Evolutionary conservation across 2,113 vertebrate species (phyloP).

Genomic region (Rhabdornis inornatus): DNA sequence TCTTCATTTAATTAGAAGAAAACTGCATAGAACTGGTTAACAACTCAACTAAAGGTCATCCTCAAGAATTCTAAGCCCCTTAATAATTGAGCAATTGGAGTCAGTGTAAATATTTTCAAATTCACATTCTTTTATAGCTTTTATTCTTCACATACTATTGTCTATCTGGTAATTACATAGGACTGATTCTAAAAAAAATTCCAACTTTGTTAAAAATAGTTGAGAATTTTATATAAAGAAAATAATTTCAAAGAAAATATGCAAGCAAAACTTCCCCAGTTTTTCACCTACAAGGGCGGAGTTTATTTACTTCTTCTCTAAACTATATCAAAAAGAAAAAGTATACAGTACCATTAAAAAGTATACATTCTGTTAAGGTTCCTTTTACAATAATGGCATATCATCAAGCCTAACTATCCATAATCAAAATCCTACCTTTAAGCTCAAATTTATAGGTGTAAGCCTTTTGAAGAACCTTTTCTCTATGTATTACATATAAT

Average conservation of each 20-base stretch:
- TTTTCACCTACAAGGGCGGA: not conserved
- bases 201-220: not conserved
- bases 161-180: not conserved
- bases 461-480: too few relatives aligned
- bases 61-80: not conserved
- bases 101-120: not conserved
- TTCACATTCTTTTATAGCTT: not conserved
- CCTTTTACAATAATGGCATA: not conserved
- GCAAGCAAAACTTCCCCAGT: rapidly evolving
- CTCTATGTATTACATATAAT: too few relatives aligned
- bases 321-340: not conserved
- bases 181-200: not conserved
- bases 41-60: not conserved
- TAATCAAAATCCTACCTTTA: not conserved
- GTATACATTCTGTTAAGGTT: rapidly evolving
- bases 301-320: not conserved
- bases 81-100: not conserved
- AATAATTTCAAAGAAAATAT: not conserved
- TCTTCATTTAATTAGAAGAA: not conserved
- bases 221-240: not conserved
- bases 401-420: not conserved
- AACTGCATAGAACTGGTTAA: not conserved
- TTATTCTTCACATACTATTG: not conserved
- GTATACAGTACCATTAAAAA: not conserved
- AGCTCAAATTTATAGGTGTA: not conserved